Evolutionary conservation across 2,888 invertebrate genomes (phyloP), one percentile per base, ranked within the genome.

Genomic region (Strigamia crassipes): DNA sequence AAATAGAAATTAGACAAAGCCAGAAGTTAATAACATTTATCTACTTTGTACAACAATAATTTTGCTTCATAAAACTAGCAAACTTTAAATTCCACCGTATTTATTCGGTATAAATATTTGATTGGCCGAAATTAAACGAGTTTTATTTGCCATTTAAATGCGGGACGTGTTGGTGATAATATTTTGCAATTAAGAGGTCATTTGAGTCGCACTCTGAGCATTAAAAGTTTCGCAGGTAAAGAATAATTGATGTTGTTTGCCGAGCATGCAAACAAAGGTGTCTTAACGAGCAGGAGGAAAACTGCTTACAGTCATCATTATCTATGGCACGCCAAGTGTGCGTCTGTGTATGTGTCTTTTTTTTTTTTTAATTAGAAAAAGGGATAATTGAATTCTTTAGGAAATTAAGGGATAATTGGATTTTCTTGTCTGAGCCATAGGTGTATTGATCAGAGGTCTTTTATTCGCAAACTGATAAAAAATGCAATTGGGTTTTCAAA

Each of bases 301-400:
- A 56, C 9, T 18, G n/a, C 56, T 56, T 18, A 18, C 56, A 56
- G 56, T 18, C 18, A 15, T 56, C n/a, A 56, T 56, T 56, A 18
- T 56, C 18, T n/a, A n/a, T 56, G 56, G n/a, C n/a, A 56, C 0
- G n/a, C 46, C 15, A n/a, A 46, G 15, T 56, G n/a, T n/a, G n/a
- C n/a, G n/a, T n/a, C n/a, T n/a, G n/a, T n/a, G n/a, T n/a, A n/a
- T 27, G 27, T 27, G 27, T 27, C 3, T 27, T 27, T 27, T 27
- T 56, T 56, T 18, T 56, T 21, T 56, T 4, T 9, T 56, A 56
- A 18, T 56, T 21, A 56, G 56, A 56, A 56, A 56, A 56, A 56
- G 56, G 56, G 56, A 56, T 56, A 56, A 56, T 56, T 56, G 56
- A 56, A 56, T 56, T 56, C 18, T 56, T 56, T 18, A 56, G 18